Conservation (phyloP, 1,140 invertebrate genomes). For the Drosophila paulistorum region DNA sequence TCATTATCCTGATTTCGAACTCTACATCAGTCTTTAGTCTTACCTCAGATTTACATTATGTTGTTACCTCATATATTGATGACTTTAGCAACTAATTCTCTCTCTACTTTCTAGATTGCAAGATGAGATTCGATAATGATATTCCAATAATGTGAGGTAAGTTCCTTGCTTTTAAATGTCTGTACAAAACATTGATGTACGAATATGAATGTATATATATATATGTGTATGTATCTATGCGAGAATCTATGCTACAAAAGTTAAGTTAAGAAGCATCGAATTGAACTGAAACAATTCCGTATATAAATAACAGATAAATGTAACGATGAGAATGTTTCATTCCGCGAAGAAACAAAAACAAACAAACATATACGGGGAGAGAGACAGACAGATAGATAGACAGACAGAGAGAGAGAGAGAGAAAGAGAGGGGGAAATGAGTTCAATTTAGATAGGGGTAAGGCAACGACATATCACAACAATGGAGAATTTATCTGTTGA, state of each 20-base stretch:
- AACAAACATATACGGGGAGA: too few relatives aligned
- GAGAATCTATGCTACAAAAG: neutral
- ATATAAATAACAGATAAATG: neutral
- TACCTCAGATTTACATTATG: too few relatives aligned
- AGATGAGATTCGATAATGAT: neutral
- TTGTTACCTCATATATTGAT: too few relatives aligned
- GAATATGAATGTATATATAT: neutral
- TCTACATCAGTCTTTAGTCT: too few relatives aligned
- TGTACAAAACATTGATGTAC: neutral
- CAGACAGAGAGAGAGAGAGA: too few relatives aligned
- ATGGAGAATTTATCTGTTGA: neutral
- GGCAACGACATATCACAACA: constrained; percentile 12
- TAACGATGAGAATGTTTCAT: constrained; percentile 1
- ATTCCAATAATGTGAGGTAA: neutral
- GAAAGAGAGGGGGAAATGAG: neutral
- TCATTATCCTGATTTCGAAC: too few relatives aligned
- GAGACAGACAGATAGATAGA: too few relatives aligned
- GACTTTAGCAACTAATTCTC: too few relatives aligned
- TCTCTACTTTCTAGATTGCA: too few relatives aligned
- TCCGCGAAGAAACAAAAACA: neutral
- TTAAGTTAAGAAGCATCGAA: neutral
- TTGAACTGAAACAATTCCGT: neutral
- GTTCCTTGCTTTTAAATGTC: neutral
- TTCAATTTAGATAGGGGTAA: constrained; percentile 6
- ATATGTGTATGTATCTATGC: neutral